Base-by-base conservation (phyloP, 2,113 vertebrate genomes). In the Elgaria multicarinata region DNA sequence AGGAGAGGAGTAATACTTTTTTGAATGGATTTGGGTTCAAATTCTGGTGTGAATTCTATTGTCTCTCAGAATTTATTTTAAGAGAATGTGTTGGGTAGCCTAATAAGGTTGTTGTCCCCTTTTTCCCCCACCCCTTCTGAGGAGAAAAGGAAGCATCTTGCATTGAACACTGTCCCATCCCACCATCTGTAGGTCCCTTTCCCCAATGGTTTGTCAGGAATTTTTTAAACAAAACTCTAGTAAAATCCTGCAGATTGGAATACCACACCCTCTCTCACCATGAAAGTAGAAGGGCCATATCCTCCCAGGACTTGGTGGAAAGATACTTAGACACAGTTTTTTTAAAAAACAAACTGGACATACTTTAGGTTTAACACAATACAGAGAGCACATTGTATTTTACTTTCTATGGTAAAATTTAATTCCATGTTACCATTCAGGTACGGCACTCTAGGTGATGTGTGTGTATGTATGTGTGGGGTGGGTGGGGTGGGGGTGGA, bases 61-160 rank as follows among this genome's bases (percentile, higher is more conserved):
- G 28, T 44, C 28, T 14, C 64, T 9, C 33, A 58, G 53, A 22
- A 67, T 46, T 77, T 90, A 86, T 94, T 95, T 94, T 9, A 44
- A 64, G 31, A 3, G 36, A 28, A 78, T 91, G 84, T 44, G 58
- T 39, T 84, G 42, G 89, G 93, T 87, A 36, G 33, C 39, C 55
- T 18, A 14, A 55, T n/a, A n/a, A n/a, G n/a, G n/a, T n/a, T n/a
- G n/a, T n/a, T n/a, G n/a, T n/a, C n/a, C n/a, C n/a, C n/a, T n/a
- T n/a, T n/a, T n/a, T n/a, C 53, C 53, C 8, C 53, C 14, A 14
- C 53, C 14, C 7, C 91, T 92, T 46, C n/a, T 85, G 87, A 67
- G 74, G 86, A 89, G 85, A 84, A 91, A 91, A 93, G 89, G 50
- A 28, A 13, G 80, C 86, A 53, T 76, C 74, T 26, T 22, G 20